These are phyloP conservation scores for Apogon hyalosoma DNA, from an alignment of 2,797 vertebrate genomes.

Conservation along the genomic window DNA sequence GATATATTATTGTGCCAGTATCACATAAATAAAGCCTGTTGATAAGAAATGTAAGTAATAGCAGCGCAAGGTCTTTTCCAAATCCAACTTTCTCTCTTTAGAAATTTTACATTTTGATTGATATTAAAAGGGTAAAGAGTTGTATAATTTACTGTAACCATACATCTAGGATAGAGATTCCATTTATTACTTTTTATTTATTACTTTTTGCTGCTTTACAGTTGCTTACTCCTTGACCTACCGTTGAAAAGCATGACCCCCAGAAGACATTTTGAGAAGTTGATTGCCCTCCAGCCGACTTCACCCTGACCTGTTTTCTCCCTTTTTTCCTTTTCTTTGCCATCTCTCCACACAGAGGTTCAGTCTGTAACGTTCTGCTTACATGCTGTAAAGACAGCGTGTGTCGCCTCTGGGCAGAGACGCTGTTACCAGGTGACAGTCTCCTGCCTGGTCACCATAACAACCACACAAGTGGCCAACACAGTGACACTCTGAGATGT, in stretches of 20 bases:
- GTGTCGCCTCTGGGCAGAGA: slow-evolving; percentile 98
- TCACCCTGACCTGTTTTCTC: not conserved
- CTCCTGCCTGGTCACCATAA: slow-evolving; percentile 87
- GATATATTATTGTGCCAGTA: no score
- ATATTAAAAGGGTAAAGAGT: no score
- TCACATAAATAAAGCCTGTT: no score
- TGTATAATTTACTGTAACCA: not conserved
- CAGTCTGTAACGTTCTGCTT: slow-evolving; percentile 94
- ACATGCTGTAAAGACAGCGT: slow-evolving; percentile 99
- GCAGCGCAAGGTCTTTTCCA: not conserved
- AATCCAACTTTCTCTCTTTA: not conserved
- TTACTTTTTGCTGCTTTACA: not conserved
- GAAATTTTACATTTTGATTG: not conserved
- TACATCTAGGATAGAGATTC: not conserved
- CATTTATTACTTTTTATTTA: not conserved
- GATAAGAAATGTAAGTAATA: not conserved
- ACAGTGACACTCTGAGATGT: slow-evolving; percentile 75
- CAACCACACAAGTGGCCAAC: slow-evolving; percentile 75
- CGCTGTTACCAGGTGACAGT: slow-evolving; percentile 94
- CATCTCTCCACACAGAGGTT: slow-evolving; percentile 84
- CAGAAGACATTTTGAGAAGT: not conserved
- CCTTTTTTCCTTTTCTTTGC: not conserved
- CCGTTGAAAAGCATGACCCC: not conserved
- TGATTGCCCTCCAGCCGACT: not conserved
- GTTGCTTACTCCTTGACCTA: not conserved